Percentiles rank a stretch among this genome's conserved stretches.
These are phyloP conservation scores for Anoplolepis gracilipes DNA, from an alignment of 1,140 invertebrate genomes.

Conservation along the genomic window DNA sequence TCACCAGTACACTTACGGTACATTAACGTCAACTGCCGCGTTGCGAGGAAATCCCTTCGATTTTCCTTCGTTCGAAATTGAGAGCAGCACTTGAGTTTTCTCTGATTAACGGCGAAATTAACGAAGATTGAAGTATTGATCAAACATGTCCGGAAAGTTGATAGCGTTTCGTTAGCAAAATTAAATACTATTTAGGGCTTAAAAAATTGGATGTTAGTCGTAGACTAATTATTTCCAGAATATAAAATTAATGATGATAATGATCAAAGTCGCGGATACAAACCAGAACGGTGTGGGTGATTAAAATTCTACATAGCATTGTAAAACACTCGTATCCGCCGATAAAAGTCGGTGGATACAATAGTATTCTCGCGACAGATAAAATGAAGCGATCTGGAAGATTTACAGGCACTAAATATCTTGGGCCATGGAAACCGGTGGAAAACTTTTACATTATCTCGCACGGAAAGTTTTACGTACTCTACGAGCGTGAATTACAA, in stretches of 20 bases:
- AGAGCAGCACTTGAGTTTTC: slow-evolving; percentile 27
- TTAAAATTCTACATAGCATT: slow-evolving; percentile 57
- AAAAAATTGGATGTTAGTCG: not conserved
- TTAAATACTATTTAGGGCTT: not conserved
- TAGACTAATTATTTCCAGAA: not conserved
- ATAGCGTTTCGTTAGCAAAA: not conserved
- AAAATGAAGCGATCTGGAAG: slow-evolving; percentile 67
- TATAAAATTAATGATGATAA: too few species aligned
- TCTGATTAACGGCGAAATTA: slow-evolving; percentile 37
- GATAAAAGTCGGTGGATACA: slow-evolving; percentile 67
- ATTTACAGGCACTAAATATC: slow-evolving; percentile 73
- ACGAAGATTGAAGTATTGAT: slow-evolving; percentile 10
- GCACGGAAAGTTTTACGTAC: slow-evolving; percentile 43
- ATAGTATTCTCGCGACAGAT: slow-evolving; percentile 45
- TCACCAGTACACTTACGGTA: slow-evolving; percentile 43
- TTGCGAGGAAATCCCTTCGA: not conserved
- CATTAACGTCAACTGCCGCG: slow-evolving; percentile 39
- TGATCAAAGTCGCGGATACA: not conserved
- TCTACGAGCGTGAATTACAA: slow-evolving; percentile 55
- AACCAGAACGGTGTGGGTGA: slow-evolving; percentile 25
- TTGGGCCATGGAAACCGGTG: slow-evolving; percentile 8
- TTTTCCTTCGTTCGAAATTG: slow-evolving; percentile 21
- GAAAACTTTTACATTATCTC: slow-evolving; percentile 67
- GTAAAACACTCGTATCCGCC: slow-evolving; percentile 56
- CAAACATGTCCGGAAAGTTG: not conserved